Base-by-base conservation (phyloP, 2,113 vertebrate species). In the Pygoscelis adeliae region DNA sequence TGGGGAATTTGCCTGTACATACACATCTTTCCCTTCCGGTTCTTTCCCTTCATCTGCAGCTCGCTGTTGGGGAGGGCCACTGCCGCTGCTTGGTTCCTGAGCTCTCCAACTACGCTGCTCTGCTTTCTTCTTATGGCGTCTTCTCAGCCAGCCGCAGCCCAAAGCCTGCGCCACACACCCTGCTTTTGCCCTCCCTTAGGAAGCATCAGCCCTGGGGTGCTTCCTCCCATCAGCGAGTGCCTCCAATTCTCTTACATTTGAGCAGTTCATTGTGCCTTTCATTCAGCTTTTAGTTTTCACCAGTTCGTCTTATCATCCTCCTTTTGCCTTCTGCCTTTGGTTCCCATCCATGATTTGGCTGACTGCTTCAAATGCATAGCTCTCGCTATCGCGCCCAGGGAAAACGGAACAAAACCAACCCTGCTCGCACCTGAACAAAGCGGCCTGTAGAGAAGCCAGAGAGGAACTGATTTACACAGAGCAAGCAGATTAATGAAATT, bases 261-360 rank as follows among this genome's bases (percentile, higher is more conserved):
- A 42, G 19, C 0, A 8, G 32, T 6, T 42, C 6, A 1, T 8
- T 25, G 16, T 8, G 5, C 38, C 53, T 62, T 69, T 61, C 3
- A 2, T 20, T 69, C 44, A 22, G 22, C 27, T 82, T 84, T 67
- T 44, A 42, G 36, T 15, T 62, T 72, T 62, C 7, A 1, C 19
- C 49, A 4, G 15, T 49, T 40, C 5, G 1, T 21, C 34, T 55
- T 27, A 40, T 21, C 73, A 22, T 26, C 58, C 53, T 32, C 16
- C n/a, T 53, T 74, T 47, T 36, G 36, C 49, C 44, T 66, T 70
- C 50, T 63, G 55, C n/a, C 70, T 53, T 47, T 5, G 1, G 23
- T 40, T 84, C 62, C 65, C 50, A 86, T 15, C 67, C n/a, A 3
- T 32, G 74, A 38, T 32, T 73, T 44, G 34, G 6, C 38, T 16